Base-by-base conservation (phyloP, 2,888 invertebrate genomes). In the Drosophila dives region DNA sequence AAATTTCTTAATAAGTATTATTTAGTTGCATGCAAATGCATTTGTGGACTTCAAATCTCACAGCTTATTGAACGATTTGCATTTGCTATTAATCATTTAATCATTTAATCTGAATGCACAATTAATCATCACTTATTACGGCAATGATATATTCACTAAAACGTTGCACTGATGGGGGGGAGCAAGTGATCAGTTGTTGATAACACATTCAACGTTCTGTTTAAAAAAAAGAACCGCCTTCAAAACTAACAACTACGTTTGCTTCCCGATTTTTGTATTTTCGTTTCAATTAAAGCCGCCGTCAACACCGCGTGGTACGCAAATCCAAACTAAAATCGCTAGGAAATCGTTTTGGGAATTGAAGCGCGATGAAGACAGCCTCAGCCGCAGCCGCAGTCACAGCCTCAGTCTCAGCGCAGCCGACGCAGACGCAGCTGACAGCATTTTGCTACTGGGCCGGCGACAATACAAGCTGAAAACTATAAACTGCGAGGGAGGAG, bases 301-400 rank as follows among this genome's bases (percentile, higher is more conserved):
- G 91, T 91, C 90, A 88, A 91, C 87, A 89, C 91, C 89, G 91
- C 90, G 90, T 89, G 89, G 91, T 91, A 91, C 91, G 91, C 91
- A 92, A 92, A 92, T 92, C 91, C 90, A 89, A 92, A 92, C 93
- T 92, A 81, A 92, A 90, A 91, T 91, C 87, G 92, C 89, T 87
- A 87, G 90, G 81, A 92, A 92, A 90, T 86, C 90, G 86, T 90
- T 87, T 89, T 86, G 91, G 90, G 85, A 90, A 80, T 78, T 72
- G 75, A 90, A 90, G 91, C 89, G 91, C 89, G 74, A 68, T 89
- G 88, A 87, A 88, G 84, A 80, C 86, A 86, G 86, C 70, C 66
- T 67, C 71, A 79, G 75, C 71, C 49, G 29, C 80, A 65, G 72
- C 65, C 59, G 40, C 73, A 59, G 68, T 10, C 53, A 23, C 70